These are phyloP conservation scores for Morone saxatilis DNA, from an alignment of 2,113 vertebrate species.

Conservation along the genomic window DNA sequence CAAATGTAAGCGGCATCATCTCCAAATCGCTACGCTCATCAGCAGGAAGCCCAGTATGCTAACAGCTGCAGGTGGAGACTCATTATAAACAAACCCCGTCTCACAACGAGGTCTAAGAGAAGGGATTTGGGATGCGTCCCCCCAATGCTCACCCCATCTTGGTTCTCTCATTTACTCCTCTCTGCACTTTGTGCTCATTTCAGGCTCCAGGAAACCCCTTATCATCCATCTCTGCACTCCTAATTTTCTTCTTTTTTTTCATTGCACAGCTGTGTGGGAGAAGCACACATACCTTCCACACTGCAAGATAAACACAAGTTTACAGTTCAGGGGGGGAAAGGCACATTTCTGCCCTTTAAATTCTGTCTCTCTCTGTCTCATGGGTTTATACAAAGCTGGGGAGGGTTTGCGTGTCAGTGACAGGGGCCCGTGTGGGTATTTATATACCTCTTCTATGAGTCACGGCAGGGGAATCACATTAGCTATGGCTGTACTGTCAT, in stretches of 20 bases:
- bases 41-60: conserved; percentile 19
- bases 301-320: conserved; percentile 46
- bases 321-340: conserved; percentile 39
- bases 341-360: conserved; percentile 40
- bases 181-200: conserved; percentile 1
- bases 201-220: neutral
- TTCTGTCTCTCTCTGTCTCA: conserved; percentile 50
- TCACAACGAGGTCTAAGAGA: neutral
- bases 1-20: conserved; percentile 23
- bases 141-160: neutral
- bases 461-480: conserved; percentile 75
- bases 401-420: conserved; percentile 65
- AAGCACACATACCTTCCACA: neutral
- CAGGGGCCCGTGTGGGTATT: conserved; percentile 69
- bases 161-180: conserved; percentile 21
- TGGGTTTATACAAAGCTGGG: conserved; percentile 51
- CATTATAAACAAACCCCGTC: conserved; percentile 32
- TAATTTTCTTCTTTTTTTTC: neutral
- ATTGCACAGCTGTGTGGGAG: conserved; percentile 29
- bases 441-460: conserved; percentile 73
- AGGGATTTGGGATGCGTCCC: conserved; percentile 8
- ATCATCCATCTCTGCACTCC: conserved; percentile 20
- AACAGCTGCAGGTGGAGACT: conserved; percentile 59
- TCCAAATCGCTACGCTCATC: conserved; percentile 12
- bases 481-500: conserved; percentile 68